Evolutionary conservation across 1,140 invertebrate genomes (phyloP), one percentile per base, ranked within the genome.

Genomic region (Tetragonula clypearis): DNA sequence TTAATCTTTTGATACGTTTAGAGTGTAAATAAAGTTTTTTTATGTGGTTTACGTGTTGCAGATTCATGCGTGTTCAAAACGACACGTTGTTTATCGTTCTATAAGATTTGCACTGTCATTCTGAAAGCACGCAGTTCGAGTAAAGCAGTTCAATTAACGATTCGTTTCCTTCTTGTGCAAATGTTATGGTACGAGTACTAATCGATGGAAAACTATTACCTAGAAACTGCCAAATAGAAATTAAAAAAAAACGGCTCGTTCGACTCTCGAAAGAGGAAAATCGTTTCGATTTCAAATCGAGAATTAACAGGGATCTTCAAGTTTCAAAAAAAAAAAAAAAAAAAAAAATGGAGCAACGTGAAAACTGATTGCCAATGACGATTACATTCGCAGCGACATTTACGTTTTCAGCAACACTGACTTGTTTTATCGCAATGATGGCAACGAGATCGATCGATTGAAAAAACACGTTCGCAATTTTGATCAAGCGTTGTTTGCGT

Each of bases 1-100:
- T 60, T 30, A 53, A n/a, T 72, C 56, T 84, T 79, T 84, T 65
- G 9, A 55, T 62, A 79, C 49, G 30, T 83, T 11, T 53, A 78
- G 17, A 78, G n/a, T 78, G 82, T 60, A 77, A 26, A 78, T 78
- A 75, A 17, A 75, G 11, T 71, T 41, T 53, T 30, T 53, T 71
- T 30, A 14, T 62, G 15, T 30, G 65, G 15, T 84, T 1, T 55
- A 72, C 66, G 49, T 55, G 35, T 71, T 12, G 23, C 58, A 41
- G 30, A 77, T 65, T n/a, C 35, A 49, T 6, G 26, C 49, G 41
- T 71, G 41, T 72, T n/a, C 15, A 15, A 19, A 55, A 15, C 17
- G 41, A 76, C 56, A 58, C 19, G 23, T 5, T 8, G 11, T 35
- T 19, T 26, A n/a, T 74, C 68, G 53, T 74, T 56, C 30, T 30